A percentile compares a stretch with the other conserved stretches of the same genome.
These are phyloP conservation scores for Nemoura dubitans DNA, from an alignment of 2,888 invertebrate genomes.

Conservation along the genomic window DNA sequence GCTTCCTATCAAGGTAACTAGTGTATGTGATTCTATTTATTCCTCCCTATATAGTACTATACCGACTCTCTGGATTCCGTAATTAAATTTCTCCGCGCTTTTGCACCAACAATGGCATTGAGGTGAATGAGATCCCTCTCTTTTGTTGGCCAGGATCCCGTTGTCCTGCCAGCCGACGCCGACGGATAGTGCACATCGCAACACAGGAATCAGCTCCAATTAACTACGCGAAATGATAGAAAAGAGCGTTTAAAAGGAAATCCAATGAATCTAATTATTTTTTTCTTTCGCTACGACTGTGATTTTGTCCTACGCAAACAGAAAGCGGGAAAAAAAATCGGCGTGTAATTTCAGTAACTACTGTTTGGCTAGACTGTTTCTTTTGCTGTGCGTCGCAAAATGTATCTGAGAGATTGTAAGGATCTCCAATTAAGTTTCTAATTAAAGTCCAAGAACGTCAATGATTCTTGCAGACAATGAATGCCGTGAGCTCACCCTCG, in stretches of 20 bases:
- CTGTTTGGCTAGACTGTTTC: not conserved
- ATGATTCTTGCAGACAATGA: conserved; percentile 39
- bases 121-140: conserved; percentile 26
- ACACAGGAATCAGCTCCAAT: conserved; percentile 3
- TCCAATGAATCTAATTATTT: not conserved
- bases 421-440: conserved; percentile 36
- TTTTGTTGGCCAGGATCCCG: conserved; percentile 26
- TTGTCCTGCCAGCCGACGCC: not conserved
- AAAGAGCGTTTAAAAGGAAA: not conserved
- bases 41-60: not conserved
- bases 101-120: conserved; percentile 36
- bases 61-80: conserved; percentile 9
- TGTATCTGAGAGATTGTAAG: conserved; percentile 22
- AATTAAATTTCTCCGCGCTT: conserved; percentile 38
- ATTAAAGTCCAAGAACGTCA: conserved; percentile 41
- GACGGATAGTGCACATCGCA: conserved; percentile 12
- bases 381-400: not conserved
- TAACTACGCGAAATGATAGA: not conserved
- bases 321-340: not conserved
- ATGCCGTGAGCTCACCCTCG: conserved; percentile 1
- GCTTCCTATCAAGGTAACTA: conserved; percentile 1
- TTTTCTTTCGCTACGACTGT: not conserved
- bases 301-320: not conserved
- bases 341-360: not conserved
- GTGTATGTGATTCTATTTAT: not conserved